phyloP scores from a whole-genome alignment of 1,140 invertebrate genomes.

The Lasioglossum albipes region DNA sequence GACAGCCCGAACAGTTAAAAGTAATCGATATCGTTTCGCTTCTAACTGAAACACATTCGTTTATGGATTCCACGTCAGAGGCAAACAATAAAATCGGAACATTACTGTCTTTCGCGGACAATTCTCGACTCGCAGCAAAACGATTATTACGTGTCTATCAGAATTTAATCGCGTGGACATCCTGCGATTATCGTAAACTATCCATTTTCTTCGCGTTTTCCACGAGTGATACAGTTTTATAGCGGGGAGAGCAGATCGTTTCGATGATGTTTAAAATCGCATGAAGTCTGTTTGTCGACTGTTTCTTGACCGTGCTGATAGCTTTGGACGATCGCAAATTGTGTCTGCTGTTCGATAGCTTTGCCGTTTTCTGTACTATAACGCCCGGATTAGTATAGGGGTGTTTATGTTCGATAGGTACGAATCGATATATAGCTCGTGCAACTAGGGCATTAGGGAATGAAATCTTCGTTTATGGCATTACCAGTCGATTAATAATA shows the following conservation, averaged over 20 bases:
- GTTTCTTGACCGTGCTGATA: neutral
- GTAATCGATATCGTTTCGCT: no score
- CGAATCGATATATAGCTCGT: no score
- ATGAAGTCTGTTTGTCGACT: neutral
- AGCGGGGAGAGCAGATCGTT: neutral
- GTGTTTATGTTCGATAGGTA: no score
- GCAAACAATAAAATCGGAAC: neutral
- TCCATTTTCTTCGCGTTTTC: conserved; percentile 1
- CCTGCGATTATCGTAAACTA: neutral
- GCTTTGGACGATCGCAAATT: neutral
- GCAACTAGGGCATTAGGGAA: no score
- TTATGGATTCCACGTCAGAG: no score
- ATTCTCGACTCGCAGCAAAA: no score
- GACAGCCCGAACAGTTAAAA: no score
- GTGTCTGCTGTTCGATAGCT: neutral
- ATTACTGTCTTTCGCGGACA: neutral
- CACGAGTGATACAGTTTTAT: neutral
- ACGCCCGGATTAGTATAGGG: neutral
- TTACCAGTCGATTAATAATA: no score
- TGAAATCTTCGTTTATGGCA: no score
- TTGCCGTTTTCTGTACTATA: neutral
- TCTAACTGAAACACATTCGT: no score
- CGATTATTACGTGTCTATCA: neutral
- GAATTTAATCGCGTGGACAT: neutral
- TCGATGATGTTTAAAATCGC: neutral